Percentiles rank a stretch among this genome's conserved stretches.
phyloP scores from a whole-genome alignment of 2,113 vertebrate genomes.

The Callipepla squamata region DNA sequence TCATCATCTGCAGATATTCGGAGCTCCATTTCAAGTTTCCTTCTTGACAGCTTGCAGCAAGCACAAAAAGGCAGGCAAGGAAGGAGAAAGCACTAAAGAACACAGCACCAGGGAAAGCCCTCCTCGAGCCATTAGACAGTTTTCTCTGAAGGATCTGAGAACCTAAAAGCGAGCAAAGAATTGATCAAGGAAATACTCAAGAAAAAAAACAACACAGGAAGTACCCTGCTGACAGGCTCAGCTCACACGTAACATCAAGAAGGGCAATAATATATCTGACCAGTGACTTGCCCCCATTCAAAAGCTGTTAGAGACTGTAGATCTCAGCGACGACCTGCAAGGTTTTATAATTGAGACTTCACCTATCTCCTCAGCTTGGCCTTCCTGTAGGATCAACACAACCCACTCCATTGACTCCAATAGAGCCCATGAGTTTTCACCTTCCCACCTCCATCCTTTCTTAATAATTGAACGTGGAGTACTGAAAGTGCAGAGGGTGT shows the following conservation, averaged over 20 bases:
- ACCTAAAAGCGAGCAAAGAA: not conserved
- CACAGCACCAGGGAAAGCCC: not conserved
- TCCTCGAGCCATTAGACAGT: not conserved
- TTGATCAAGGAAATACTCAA: not conserved
- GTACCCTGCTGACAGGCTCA: not conserved
- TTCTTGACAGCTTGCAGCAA: not conserved
- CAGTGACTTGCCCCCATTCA: not conserved
- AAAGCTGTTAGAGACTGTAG: not conserved
- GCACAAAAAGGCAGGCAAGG: not conserved
- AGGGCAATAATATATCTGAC: not conserved
- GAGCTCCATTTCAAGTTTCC: not conserved
- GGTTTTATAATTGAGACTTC: not conserved
- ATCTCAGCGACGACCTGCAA: not conserved
- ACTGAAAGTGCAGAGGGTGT: not conserved
- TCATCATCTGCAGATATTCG: not conserved
- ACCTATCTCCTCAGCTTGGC: not conserved
- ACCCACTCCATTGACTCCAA: not conserved
- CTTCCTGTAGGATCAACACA: not conserved
- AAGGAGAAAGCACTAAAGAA: not conserved
- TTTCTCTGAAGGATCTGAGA: not conserved
- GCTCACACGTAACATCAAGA: not conserved
- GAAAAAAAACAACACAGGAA: not conserved
- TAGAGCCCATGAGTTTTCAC: not conserved
- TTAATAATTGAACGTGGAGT: not conserved
- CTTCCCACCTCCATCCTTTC: not conserved